Base-by-base conservation (phyloP, 2,797 vertebrate species). In the Cetoscarus ocellatus region DNA sequence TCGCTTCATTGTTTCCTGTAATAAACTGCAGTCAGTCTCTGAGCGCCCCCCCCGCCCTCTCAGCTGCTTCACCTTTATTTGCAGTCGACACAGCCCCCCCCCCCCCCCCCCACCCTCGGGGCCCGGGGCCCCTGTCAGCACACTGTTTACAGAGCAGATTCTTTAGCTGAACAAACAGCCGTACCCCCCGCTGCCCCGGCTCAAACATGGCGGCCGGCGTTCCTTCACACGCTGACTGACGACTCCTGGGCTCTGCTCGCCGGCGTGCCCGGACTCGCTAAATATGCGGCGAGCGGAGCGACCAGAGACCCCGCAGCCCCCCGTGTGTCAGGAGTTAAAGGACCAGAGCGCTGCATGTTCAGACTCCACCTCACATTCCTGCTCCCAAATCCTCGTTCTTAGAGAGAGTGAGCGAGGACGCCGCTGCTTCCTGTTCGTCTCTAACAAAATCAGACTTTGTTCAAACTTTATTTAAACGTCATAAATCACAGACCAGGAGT, bases 121-220 rank as follows among this genome's bases (percentile, higher is more conserved):
- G 27, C 48, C 39, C 44, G 61, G 65, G 80, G 36, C 70, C 69
- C 71, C 14, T 61, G 49, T 75, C 85, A 83, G 70, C 61, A 0
- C 77, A 27, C 73, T 93, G 88, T 92, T 92, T 90, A 86, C 77
- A 87, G 71, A 90, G 77, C 75, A 64, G 86, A 93, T 92, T 93
- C 87, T 87, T 91, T 60, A 58, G 72, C 77, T 68, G 83, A 83
- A 74, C 87, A 92, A 91, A 91, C 88, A 81, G 12, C 50, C 12
- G 3, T 39, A 43, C 70, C 68, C 50, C 48, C 54, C 47, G 7
- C 3, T 61, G 35, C 10, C 60, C 54, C 14, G 3, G 39, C 73
- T 60, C 76, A 82, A 88, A 89, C 87, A 83, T 65, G 55, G 61
- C 75, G 70, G 71, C 50, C 73, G 70, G 71, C 50, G 70, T 72